These are phyloP conservation scores for Mesitornis unicolor DNA, from an alignment of 2,113 vertebrate genomes.

Conservation along the genomic window DNA sequence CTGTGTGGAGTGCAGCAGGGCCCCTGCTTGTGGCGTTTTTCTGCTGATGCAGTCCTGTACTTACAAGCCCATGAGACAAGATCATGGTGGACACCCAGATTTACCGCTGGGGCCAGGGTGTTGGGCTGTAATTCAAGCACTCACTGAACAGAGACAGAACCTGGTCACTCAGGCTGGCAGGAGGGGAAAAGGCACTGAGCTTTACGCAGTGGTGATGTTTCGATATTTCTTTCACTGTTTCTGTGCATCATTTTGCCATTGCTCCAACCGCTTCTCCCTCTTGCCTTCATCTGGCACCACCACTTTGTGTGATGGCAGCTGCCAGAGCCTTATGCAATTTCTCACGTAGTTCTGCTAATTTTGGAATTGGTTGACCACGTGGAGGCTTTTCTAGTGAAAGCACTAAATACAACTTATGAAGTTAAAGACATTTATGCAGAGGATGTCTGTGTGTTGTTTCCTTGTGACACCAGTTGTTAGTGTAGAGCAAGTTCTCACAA, in stretches of 20 bases:
- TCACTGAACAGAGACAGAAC: neutral
- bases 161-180: neutral
- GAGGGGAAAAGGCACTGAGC: fast-evolving
- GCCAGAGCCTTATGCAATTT: neutral
- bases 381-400: neutral
- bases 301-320: neutral
- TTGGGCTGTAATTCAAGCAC: neutral
- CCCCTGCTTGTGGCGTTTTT: neutral
- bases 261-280: neutral
- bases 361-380: neutral
- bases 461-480: neutral
- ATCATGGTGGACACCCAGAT: neutral
- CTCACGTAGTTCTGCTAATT: neutral
- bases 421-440: neutral
- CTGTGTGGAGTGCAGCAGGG: neutral
- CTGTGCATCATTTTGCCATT: neutral
- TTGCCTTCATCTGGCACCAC: neutral
- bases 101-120: neutral
- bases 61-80: neutral
- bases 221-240: neutral
- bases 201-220: neutral
- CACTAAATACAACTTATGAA: neutral
- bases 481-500: neutral
- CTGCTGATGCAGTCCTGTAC: neutral
- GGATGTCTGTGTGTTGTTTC: neutral